Conservation (phyloP, 2,888 invertebrate genomes). For the Cheilosia scutellata region DNA sequence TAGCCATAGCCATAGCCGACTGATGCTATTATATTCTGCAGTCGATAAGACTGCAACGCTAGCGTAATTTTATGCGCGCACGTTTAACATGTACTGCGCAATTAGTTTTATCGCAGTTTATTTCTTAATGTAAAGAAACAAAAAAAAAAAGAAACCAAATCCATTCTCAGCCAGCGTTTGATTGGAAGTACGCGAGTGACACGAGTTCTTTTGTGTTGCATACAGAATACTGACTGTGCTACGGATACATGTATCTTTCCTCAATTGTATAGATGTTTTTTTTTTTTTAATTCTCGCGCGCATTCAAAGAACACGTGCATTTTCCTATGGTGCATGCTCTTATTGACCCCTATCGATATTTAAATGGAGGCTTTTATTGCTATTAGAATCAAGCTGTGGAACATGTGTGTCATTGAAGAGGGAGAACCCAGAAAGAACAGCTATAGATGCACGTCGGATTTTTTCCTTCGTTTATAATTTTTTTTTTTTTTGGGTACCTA, state of each 20-base stretch:
- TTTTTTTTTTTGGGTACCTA: slow-evolving; percentile 7
- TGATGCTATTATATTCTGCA: background rate
- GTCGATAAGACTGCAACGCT: background rate
- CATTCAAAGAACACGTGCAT: slow-evolving; percentile 74
- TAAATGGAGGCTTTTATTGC: slow-evolving; percentile 67
- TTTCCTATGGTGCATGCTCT: slow-evolving; percentile 70
- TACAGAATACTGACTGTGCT: slow-evolving; percentile 33
- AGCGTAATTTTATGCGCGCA: slow-evolving; percentile 73
- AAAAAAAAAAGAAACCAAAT: slow-evolving; percentile 39
- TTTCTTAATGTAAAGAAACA: slow-evolving; percentile 46
- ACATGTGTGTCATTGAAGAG: slow-evolving; percentile 63
- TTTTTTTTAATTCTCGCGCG: slow-evolving; percentile 11
- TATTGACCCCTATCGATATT: slow-evolving; percentile 74
- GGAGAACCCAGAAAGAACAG: background rate
- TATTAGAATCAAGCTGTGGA: slow-evolving; percentile 56
- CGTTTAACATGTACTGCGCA: slow-evolving; percentile 75
- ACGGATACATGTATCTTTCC: slow-evolving; percentile 47
- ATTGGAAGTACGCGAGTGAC: slow-evolving; percentile 73
- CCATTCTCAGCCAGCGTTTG: slow-evolving; percentile 55
- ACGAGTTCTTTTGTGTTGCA: slow-evolving; percentile 72
- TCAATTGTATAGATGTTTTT: slow-evolving; percentile 2
- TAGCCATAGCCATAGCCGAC: background rate
- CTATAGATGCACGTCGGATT: slow-evolving; percentile 6
- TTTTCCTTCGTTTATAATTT: slow-evolving; percentile 1
- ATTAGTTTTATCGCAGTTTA: slow-evolving; percentile 76